Conservation (phyloP, 2,888 invertebrate species). For the Cerastoderma edule region DNA sequence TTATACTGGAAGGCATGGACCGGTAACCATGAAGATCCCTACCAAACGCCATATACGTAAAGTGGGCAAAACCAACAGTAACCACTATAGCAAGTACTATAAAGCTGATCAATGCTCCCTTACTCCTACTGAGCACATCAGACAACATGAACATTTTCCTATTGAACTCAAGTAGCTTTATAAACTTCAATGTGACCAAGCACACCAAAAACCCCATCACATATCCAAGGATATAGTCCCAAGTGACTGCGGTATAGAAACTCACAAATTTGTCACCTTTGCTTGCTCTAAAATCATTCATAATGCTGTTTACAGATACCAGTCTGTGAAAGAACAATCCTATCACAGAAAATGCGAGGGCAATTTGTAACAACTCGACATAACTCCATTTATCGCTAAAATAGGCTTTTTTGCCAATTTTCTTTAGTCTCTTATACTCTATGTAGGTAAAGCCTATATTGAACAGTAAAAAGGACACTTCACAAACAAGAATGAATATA, state of each 20-base stretch:
- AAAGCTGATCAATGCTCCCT: conserved; percentile 52
- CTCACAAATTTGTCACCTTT: conserved; percentile 58
- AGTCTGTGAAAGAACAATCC: conserved; percentile 67
- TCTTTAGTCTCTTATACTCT: conserved; percentile 60
- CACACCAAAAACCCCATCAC: conserved; percentile 64
- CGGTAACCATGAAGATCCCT: conserved; percentile 50
- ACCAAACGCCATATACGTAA: conserved; percentile 62
- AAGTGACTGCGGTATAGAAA: conserved; percentile 67
- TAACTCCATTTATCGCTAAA: conserved; percentile 67
- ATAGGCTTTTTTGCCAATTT: conserved; percentile 53
- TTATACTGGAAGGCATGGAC: conserved; percentile 38
- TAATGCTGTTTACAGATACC: conserved; percentile 47
- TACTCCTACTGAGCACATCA: conserved; percentile 51
- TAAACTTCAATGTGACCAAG: conserved; percentile 66
- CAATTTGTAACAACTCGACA: conserved; percentile 64
- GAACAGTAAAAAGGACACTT: conserved; percentile 62
- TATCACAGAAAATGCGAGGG: conserved; percentile 60
- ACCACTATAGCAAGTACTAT: conserved; percentile 46
- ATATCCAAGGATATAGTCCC: conserved; percentile 65
- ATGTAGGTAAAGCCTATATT: conserved; percentile 58
- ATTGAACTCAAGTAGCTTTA: conserved; percentile 69
- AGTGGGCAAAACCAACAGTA: conserved; percentile 62
- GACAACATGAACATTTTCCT: conserved; percentile 60
- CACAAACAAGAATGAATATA: conserved; percentile 60
- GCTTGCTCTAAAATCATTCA: conserved; percentile 51